A percentile compares a stretch with the other conserved stretches of the same genome.
These are phyloP conservation scores for Pogonocichla stellata DNA, from an alignment of 2,113 vertebrate species.

Conservation along the genomic window DNA sequence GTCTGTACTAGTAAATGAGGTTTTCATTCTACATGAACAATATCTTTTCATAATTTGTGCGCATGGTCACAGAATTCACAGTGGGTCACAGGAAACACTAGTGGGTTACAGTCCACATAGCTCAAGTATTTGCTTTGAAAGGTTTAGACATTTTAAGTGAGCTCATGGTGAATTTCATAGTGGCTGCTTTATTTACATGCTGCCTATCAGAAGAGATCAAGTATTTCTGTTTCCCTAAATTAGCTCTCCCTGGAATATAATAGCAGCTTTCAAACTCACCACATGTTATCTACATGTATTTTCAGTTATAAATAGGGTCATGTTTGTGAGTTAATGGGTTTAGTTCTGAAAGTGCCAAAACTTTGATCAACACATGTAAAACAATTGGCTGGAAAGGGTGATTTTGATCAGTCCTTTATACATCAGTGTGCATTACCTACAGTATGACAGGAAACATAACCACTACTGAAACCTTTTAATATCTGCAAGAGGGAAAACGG, in stretches of 20 bases:
- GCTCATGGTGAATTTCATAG: slow-evolving; percentile 43
- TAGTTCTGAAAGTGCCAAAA: slow-evolving; percentile 68
- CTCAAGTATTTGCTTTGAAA: slow-evolving; percentile 31
- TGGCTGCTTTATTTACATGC: slow-evolving; percentile 44
- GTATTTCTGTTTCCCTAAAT: slow-evolving; percentile 34
- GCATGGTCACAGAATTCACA: neutral
- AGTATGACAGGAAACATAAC: slow-evolving; percentile 53
- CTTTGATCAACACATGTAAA: slow-evolving; percentile 66
- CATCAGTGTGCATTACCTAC: slow-evolving; percentile 44
- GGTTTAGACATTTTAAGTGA: slow-evolving; percentile 29
- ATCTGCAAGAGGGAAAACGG: slow-evolving; percentile 28
- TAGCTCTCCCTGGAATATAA: slow-evolving; percentile 42
- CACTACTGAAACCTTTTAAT: slow-evolving; percentile 56
- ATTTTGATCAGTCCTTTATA: slow-evolving; percentile 57
- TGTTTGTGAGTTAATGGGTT: slow-evolving; percentile 68
- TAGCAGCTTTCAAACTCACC: slow-evolving; percentile 63
- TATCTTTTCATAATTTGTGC: neutral
- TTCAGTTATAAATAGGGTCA: slow-evolving; percentile 46
- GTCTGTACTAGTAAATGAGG: neutral
- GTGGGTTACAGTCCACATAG: neutral
- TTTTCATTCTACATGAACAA: neutral
- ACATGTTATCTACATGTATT: slow-evolving; percentile 62
- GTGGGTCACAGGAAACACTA: neutral
- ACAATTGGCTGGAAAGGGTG: slow-evolving; percentile 41
- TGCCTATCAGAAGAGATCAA: slow-evolving; percentile 40